Conservation (phyloP, 2,797 vertebrate genomes). For the Rhinichthys osculus region DNA sequence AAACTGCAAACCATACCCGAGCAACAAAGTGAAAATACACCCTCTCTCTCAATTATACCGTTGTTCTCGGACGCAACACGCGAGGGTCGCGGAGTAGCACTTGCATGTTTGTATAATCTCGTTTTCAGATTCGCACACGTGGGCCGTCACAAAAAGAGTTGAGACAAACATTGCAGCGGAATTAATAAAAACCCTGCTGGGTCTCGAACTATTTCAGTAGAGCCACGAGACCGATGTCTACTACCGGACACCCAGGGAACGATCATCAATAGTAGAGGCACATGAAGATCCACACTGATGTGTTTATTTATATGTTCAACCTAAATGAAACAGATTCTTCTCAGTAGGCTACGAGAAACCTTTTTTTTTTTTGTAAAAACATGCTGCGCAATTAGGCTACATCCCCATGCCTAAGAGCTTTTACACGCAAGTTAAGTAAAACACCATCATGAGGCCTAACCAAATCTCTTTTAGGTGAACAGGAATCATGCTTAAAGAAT, state of each 20-base stretch:
- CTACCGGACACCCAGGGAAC: neutral
- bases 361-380: neutral
- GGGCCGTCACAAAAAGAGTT: constrained; percentile 58
- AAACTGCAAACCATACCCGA: constrained; percentile 78
- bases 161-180: constrained; percentile 66
- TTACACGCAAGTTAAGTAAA: neutral
- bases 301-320: neutral
- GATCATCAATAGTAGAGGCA: neutral
- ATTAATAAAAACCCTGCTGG: constrained; percentile 69
- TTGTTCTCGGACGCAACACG: neutral
- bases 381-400: neutral
- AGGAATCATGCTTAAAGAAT: neutral
- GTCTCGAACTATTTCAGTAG: constrained; percentile 38
- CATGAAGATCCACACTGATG: neutral
- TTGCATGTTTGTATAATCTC: constrained; percentile 31
- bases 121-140: constrained; percentile 50
- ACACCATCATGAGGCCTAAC: neutral
- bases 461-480: neutral
- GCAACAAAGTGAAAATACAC: constrained; percentile 77
- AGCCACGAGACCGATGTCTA: constrained; percentile 42
- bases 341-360: neutral
- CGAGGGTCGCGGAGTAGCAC: constrained; percentile 3
- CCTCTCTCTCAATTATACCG: constrained; percentile 45
- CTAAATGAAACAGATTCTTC: neutral
- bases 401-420: neutral